Conservation (phyloP, 2,888 invertebrate genomes). For the Conus canariensis region DNA sequence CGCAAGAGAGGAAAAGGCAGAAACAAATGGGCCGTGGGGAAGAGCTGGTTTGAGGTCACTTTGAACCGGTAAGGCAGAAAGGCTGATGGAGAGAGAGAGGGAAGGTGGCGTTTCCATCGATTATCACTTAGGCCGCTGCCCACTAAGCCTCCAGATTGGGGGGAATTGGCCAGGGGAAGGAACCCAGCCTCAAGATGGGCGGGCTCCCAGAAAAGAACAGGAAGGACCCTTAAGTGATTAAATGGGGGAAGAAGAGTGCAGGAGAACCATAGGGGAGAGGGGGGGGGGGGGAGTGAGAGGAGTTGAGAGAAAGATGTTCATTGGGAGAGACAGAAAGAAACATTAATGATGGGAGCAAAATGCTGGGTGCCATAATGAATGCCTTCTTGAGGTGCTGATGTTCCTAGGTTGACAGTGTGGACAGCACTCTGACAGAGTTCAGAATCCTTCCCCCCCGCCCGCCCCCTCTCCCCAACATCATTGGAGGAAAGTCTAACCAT, state of each 20-base stretch:
- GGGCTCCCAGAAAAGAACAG: constrained; percentile 8
- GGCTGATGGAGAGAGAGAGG: neutral
- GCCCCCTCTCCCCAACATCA: too few relatives aligned
- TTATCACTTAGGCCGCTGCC: constrained; percentile 11
- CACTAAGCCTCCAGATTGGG: constrained; percentile 18
- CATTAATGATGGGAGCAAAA: too few relatives aligned
- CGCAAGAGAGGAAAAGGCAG: neutral
- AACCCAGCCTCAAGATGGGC: neutral
- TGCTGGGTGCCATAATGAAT: too few relatives aligned
- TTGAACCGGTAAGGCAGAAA: neutral
- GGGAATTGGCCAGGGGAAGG: constrained; percentile 12
- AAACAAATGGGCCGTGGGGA: neutral
- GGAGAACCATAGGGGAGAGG: neutral
- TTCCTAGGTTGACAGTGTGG: too few relatives aligned
- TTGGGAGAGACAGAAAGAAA: too few relatives aligned
- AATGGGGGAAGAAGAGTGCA: neutral
- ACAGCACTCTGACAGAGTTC: too few relatives aligned
- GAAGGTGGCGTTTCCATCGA: neutral
- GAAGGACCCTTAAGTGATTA: constrained; percentile 2
- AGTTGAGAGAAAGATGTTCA: neutral
- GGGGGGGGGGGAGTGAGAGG: neutral
- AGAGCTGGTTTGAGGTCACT: neutral
- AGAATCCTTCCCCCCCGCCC: too few relatives aligned
- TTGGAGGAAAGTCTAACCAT: too few relatives aligned
- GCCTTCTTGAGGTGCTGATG: too few relatives aligned